phyloP scores from a whole-genome alignment of 2,888 invertebrate genomes.

The Drosophila phalerata region DNA sequence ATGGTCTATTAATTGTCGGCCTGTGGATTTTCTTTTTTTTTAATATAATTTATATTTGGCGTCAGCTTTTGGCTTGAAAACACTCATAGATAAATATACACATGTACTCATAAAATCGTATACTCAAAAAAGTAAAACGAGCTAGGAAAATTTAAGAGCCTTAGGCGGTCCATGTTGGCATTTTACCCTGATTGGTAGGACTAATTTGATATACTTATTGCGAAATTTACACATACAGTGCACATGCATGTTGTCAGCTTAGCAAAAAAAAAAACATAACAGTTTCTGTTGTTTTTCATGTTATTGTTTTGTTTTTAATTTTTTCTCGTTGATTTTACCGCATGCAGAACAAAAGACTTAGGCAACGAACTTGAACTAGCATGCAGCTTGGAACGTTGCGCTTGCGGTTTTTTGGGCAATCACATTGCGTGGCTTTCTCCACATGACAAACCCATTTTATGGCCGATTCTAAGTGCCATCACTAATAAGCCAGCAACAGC shows the following conservation, averaged over 20 bases:
- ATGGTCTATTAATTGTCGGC: constrained; percentile 75
- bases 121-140: not conserved
- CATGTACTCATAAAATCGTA: not conserved
- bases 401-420: constrained; percentile 51
- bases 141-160: not conserved
- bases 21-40: constrained; percentile 67
- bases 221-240: not conserved
- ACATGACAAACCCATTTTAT: constrained; percentile 51
- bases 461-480: constrained; percentile 66
- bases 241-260: constrained; percentile 9
- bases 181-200: not conserved
- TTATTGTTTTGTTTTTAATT: not conserved
- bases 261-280: not conserved
- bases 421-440: constrained; percentile 65
- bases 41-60: constrained; percentile 37
- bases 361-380: constrained; percentile 58
- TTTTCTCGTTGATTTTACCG: constrained; percentile 13
- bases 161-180: not conserved
- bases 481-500: constrained; percentile 65
- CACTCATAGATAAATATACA: not conserved
- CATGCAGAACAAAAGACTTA: constrained; percentile 61
- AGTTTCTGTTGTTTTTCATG: not conserved
- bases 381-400: constrained; percentile 58
- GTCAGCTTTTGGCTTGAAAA: constrained; percentile 12
- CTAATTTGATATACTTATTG: not conserved